These are phyloP conservation scores for Dasypus novemcinctus DNA, from an alignment of 2,113 vertebrate species.

Conservation along the genomic window DNA sequence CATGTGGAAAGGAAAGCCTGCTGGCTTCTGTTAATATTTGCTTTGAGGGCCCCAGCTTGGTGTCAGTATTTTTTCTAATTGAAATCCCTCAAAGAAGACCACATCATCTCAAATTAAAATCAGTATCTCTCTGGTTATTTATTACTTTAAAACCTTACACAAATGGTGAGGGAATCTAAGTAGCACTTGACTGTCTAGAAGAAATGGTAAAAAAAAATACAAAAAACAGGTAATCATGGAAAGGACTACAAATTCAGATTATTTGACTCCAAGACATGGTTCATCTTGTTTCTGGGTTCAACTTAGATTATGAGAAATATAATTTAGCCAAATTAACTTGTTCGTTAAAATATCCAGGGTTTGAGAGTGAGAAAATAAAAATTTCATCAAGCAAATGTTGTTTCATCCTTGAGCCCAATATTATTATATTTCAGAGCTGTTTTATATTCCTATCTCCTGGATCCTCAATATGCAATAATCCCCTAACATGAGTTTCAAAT, in stretches of 20 bases:
- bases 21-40: neutral
- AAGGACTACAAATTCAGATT: neutral
- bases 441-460: neutral
- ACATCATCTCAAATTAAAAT: constrained; percentile 51
- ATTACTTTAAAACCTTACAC: constrained; percentile 40
- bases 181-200: constrained; percentile 35
- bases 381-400: constrained; percentile 22
- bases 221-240: neutral
- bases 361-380: neutral
- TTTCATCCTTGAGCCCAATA: constrained; percentile 33
- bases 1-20: neutral
- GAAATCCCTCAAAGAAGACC: constrained; percentile 20
- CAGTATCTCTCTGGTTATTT: neutral
- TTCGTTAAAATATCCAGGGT: constrained; percentile 44
- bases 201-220: too few relatives aligned
- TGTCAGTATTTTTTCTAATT: neutral
- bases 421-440: constrained; percentile 10
- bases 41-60: neutral
- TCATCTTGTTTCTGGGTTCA: constrained; percentile 24
- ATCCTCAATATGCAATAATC: neutral
- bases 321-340: constrained; percentile 45
- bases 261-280: constrained; percentile 14
- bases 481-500: neutral
- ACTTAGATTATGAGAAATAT: constrained; percentile 43
- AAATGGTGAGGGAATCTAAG: constrained; percentile 29